Conservation (phyloP, 1,140 invertebrate genomes). For the Conus ventricosus region DNA sequence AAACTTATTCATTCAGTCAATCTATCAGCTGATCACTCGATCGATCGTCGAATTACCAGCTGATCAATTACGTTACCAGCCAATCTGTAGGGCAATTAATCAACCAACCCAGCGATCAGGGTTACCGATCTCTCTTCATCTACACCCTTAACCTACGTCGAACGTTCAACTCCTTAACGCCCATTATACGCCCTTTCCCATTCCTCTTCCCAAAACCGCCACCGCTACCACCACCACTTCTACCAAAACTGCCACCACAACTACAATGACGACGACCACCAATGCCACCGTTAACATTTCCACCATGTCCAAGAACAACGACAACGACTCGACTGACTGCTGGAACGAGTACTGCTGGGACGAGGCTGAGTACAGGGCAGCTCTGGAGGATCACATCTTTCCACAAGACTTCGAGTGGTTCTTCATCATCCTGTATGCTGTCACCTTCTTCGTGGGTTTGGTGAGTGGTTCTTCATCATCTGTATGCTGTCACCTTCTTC, state of each 20-base stretch:
- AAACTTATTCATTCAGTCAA: too few species aligned
- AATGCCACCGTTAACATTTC: not conserved
- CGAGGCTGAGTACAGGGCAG: slow-evolving; percentile 47
- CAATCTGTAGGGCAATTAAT: too few species aligned
- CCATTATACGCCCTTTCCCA: not conserved
- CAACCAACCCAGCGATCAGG: not conserved
- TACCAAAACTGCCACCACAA: not conserved
- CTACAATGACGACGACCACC: not conserved
- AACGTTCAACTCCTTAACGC: not conserved
- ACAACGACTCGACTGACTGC: slow-evolving; percentile 36
- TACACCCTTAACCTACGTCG: not conserved
- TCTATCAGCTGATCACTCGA: too few species aligned
- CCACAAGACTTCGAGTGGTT: slow-evolving; percentile 58
- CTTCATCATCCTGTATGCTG: slow-evolving; percentile 55
- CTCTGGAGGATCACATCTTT: slow-evolving; percentile 52
- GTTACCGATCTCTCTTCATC: not conserved
- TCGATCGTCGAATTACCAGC: too few species aligned
- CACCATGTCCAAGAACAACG: not conserved
- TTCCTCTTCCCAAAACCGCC: slow-evolving; percentile 4
- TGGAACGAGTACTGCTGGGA: slow-evolving; percentile 54
- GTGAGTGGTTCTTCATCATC: slow-evolving; percentile 34
- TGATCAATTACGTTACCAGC: too few species aligned
- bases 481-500: too few species aligned
- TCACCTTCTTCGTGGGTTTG: slow-evolving; percentile 74
- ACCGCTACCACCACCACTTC: slow-evolving; percentile 22